Evolutionary conservation across 2,888 invertebrate species (phyloP).

Genomic region (Cyclophora albipunctata): DNA sequence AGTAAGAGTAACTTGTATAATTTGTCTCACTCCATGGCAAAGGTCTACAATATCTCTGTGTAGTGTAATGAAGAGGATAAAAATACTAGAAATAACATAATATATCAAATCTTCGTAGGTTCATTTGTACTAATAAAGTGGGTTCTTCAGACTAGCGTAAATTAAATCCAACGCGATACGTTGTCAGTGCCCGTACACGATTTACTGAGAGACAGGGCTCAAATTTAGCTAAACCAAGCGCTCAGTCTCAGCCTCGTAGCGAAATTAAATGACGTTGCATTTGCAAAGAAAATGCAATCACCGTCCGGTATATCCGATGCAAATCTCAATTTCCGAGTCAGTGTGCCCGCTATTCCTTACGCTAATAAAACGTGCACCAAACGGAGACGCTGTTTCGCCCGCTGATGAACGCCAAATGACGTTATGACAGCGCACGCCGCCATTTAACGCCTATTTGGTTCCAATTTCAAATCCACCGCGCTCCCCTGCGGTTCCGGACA

Average conservation of each 20-base stretch:
- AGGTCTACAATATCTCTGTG: too few species aligned
- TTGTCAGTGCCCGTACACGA: constrained; percentile 14
- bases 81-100: too few species aligned
- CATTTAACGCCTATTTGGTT: constrained; percentile 82
- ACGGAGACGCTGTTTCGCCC: constrained; percentile 70
- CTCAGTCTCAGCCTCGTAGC: constrained; percentile 42
- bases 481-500: constrained; percentile 68
- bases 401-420: constrained; percentile 74
- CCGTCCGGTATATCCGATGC: constrained; percentile 63
- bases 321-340: constrained; percentile 71
- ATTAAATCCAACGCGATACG: too few species aligned
- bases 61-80: too few species aligned
- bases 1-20: too few species aligned
- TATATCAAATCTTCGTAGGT: too few species aligned
- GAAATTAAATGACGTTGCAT: constrained; percentile 68
- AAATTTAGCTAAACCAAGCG: constrained; percentile 52
- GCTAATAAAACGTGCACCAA: constrained; percentile 74
- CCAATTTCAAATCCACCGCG: constrained; percentile 76
- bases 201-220: constrained; percentile 39
- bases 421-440: constrained; percentile 75
- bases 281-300: constrained; percentile 73
- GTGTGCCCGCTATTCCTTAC: constrained; percentile 73
- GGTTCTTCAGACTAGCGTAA: too few species aligned
- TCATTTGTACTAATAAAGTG: too few species aligned
- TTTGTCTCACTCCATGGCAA: too few species aligned